phyloP scores from a whole-genome alignment of 2,113 vertebrate genomes.

The Peromyscus polionotus region DNA sequence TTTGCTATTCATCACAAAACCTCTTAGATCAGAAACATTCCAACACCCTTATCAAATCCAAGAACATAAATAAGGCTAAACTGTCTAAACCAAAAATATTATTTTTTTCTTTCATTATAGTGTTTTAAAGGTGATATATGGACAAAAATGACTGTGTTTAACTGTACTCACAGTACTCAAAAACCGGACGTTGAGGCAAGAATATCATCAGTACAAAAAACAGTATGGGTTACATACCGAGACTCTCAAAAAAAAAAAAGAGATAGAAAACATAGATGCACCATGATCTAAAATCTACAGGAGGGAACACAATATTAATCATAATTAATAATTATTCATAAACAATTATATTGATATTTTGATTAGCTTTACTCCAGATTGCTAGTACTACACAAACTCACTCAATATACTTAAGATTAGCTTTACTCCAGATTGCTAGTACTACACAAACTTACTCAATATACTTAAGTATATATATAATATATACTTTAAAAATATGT shows the following conservation, averaged over 20 bases:
- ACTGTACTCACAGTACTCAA: neutral
- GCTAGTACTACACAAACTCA: neutral
- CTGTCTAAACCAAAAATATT: neutral
- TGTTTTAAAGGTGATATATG: neutral
- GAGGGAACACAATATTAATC: neutral
- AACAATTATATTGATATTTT: neutral
- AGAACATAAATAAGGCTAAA: neutral
- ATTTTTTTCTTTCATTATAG: neutral
- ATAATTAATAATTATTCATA: slow-evolving; percentile 35
- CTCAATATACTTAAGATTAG: neutral
- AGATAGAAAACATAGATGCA: neutral
- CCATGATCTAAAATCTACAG: neutral
- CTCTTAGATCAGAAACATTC: too few species aligned
- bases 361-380: neutral
- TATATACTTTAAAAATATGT: too few species aligned
- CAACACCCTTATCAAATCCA: too few species aligned
- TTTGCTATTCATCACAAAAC: neutral
- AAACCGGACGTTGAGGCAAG: too few species aligned
- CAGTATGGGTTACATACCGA: neutral
- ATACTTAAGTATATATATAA: too few species aligned
- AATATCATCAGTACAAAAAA: neutral
- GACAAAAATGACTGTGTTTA: neutral
- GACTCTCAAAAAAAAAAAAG: too few species aligned
- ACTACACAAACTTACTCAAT: too few species aligned
- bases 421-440: too few species aligned